Base-by-base conservation (phyloP, 2,113 vertebrate genomes). In the Xiphophorus hellerii region DNA sequence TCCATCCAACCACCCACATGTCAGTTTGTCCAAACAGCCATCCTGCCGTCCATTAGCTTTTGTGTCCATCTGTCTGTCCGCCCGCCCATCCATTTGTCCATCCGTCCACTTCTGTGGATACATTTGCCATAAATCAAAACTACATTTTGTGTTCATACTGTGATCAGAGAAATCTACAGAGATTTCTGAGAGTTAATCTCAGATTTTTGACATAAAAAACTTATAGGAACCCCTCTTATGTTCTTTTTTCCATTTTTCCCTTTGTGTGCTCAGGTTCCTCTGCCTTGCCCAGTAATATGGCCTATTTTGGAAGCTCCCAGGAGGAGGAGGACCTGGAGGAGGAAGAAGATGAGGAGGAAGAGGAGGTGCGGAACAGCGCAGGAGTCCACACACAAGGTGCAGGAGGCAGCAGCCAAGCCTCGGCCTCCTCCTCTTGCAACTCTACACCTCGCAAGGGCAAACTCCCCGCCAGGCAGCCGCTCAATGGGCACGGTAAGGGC, bases 251-350 rank as follows among this genome's bases (percentile, higher is more conserved):
- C 35, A 37, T 11, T 37, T 28, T 27, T 33, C 58, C 28, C 64
- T 63, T 37, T 71, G 60, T 74, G 71, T 28, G 39, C 75, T 42
- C 79, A 99, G 98, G 96, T 93, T 99, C 97, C 78, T 90, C 96
- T 75, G 98, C 97, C 65, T 95, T 99, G 94, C 98, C 98, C 93
- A 96, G 92, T 93, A 97, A 94, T 95, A 97, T 99, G 97, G 95
- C 96, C 3, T 98, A 96, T 94, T 99, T 99, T 11, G 98, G 98
- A 92, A 97, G 96, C 93, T 99, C 98, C 95, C 97, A 98, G 94
- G 97, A 98, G 62, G 98, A 98, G 71, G 97, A 97, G 75, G 97
- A 98, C 31, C 94, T 96, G 69, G 97, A 97, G 68, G 93, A 94
- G 17, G 96, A 98, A 12, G 96, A 97, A 17, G 96, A 96, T 2